These are phyloP conservation scores for Alfaro cultratus DNA, from an alignment of 2,797 vertebrate species.

Conservation along the genomic window DNA sequence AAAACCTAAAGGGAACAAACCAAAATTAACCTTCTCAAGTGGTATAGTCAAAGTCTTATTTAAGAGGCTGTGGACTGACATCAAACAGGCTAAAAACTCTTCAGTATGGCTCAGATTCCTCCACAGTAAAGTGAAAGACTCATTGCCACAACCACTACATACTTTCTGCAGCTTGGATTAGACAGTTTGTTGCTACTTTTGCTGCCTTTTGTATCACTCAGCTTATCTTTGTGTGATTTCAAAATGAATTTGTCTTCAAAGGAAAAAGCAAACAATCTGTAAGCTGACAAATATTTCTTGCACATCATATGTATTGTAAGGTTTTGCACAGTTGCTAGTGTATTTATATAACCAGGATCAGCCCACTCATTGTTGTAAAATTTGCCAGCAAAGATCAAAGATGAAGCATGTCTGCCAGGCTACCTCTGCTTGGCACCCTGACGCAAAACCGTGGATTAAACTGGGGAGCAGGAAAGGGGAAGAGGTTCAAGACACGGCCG, in stretches of 20 bases:
- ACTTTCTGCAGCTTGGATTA: neutral
- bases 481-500: conserved; percentile 21
- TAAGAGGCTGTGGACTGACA: neutral
- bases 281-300: neutral
- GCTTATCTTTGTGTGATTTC: neutral
- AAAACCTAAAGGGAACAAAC: neutral
- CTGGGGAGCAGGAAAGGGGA: conserved; percentile 6
- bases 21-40: neutral
- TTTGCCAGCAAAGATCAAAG: conserved; percentile 66
- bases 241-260: neutral
- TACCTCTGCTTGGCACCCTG: conserved; percentile 58
- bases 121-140: no score
- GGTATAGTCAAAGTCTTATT: neutral
- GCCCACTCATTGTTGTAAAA: conserved; percentile 60
- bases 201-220: neutral
- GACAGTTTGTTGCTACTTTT: neutral
- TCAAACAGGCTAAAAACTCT: neutral
- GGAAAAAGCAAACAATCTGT: neutral
- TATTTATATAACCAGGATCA: conserved; percentile 53
- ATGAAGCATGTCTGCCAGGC: conserved; percentile 58
- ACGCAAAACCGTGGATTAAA: conserved; percentile 71
- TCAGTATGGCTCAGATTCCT: neutral
- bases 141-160: no score
- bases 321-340: conserved; percentile 40
- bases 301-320: no score